A percentile compares a stretch with the other conserved stretches of the same genome.
Conservation (phyloP, 2,797 vertebrate species). For the Coendou prehensilis region DNA sequence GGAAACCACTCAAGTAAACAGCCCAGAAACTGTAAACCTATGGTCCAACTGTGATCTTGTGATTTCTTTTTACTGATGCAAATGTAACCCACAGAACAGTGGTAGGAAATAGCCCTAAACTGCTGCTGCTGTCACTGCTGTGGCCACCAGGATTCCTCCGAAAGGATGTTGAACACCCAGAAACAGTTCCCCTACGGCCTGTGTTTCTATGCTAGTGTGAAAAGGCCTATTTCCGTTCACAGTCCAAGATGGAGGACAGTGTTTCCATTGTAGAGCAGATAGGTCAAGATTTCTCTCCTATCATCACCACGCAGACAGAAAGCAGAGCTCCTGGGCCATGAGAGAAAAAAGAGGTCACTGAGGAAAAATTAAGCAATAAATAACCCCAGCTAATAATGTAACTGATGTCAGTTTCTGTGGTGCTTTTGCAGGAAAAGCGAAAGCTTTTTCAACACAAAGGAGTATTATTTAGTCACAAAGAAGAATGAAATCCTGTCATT, state of each 20-base stretch:
- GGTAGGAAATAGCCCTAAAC: neutral
- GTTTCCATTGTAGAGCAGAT: neutral
- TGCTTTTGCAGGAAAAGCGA: conserved; percentile 9
- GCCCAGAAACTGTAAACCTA: neutral
- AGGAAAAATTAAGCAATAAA: neutral
- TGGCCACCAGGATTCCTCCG: neutral
- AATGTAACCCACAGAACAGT: neutral
- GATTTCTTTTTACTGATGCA: neutral
- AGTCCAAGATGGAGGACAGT: neutral
- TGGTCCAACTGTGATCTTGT: neutral
- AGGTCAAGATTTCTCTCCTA: neutral
- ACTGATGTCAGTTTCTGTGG: neutral
- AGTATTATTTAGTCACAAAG: neutral
- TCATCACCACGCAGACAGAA: neutral
- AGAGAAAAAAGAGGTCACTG: neutral
- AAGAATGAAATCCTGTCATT: neutral
- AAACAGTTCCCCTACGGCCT: neutral
- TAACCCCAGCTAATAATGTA: neutral
- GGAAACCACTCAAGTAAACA: neutral
- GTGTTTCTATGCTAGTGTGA: neutral
- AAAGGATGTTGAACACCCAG: neutral
- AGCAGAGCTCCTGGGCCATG: neutral
- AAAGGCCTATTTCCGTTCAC: neutral
- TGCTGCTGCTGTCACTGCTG: neutral
- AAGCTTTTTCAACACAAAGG: neutral